phyloP scores from a whole-genome alignment of 2,888 invertebrate species.

The Asteroscopus sphinx region DNA sequence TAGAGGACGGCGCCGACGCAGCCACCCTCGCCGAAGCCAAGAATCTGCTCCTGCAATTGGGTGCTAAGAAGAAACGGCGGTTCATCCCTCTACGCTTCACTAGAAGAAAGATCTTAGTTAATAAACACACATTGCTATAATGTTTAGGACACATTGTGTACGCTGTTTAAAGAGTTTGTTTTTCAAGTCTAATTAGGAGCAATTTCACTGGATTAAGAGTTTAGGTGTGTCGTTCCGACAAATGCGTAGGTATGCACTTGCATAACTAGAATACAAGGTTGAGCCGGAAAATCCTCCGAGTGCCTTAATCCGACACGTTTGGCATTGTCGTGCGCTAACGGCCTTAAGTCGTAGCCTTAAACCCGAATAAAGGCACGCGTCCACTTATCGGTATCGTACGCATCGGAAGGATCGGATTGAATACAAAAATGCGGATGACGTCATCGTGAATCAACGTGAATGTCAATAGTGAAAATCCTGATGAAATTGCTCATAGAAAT shows the following conservation, averaged over 20 bases:
- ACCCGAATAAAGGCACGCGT: neutral
- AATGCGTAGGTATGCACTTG: constrained; percentile 13
- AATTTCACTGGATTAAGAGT: constrained; percentile 14
- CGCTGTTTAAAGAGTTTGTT: constrained; percentile 59
- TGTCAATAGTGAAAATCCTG: too few species aligned
- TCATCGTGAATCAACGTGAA: too few species aligned
- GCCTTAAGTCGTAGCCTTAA: constrained; percentile 6
- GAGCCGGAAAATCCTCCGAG: constrained; percentile 26
- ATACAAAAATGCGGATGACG: too few species aligned
- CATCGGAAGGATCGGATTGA: too few species aligned
- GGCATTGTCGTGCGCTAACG: constrained; percentile 24
- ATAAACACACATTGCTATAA: constrained; percentile 83
- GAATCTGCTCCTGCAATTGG: constrained; percentile 92
- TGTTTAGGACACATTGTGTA: constrained; percentile 41
- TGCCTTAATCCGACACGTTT: constrained; percentile 43
- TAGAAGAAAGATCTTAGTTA: constrained; percentile 92
- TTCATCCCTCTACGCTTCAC: constrained; percentile 92
- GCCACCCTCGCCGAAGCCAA: constrained; percentile 92
- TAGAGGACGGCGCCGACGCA: constrained; percentile 88
- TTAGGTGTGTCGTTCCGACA: neutral
- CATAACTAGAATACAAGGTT: constrained; percentile 11
- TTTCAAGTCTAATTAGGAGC: constrained; percentile 9
- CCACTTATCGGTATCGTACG: too few species aligned
- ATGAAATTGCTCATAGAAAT: too few species aligned
- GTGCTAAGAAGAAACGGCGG: constrained; percentile 92